Evolutionary conservation across 2,797 vertebrate species (phyloP).

Genomic region (Simalia tracyae): DNA sequence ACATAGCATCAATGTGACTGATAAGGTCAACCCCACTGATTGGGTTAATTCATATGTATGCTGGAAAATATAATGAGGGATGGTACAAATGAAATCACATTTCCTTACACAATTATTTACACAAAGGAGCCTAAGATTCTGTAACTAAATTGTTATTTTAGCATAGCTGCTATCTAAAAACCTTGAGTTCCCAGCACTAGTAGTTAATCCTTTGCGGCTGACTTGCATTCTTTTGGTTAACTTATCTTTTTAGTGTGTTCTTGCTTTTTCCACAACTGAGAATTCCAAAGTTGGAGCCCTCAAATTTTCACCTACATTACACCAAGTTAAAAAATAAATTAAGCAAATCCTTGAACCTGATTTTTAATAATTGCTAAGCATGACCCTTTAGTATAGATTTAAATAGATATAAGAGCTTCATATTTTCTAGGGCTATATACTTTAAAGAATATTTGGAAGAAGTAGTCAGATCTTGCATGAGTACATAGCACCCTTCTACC

Average conservation of each 20-base stretch:
- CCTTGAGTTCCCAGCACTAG: neutral
- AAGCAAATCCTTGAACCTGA: neutral
- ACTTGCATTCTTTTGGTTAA: neutral
- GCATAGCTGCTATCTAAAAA: neutral
- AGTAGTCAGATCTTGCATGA: neutral
- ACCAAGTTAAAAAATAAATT: neutral
- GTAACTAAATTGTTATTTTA: neutral
- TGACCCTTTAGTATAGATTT: neutral
- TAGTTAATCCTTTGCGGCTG: neutral
- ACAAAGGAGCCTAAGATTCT: neutral
- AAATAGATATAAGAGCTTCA: neutral
- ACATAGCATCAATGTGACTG: neutral
- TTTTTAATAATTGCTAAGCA: conserved; percentile 4
- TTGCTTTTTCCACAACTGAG: neutral
- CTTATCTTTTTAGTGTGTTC: neutral
- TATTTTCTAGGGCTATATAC: neutral
- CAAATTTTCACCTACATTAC: neutral
- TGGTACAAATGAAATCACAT: neutral
- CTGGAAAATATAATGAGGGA: neutral
- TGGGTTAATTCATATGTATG: neutral
- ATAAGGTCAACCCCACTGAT: neutral
- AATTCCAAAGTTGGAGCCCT: neutral
- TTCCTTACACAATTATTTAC: neutral
- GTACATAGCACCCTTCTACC: neutral
- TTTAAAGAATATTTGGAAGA: neutral